Evolutionary conservation across 2,797 vertebrate genomes (phyloP), one percentile per base, ranked within the genome.

Genomic region (Momotus momota): DNA sequence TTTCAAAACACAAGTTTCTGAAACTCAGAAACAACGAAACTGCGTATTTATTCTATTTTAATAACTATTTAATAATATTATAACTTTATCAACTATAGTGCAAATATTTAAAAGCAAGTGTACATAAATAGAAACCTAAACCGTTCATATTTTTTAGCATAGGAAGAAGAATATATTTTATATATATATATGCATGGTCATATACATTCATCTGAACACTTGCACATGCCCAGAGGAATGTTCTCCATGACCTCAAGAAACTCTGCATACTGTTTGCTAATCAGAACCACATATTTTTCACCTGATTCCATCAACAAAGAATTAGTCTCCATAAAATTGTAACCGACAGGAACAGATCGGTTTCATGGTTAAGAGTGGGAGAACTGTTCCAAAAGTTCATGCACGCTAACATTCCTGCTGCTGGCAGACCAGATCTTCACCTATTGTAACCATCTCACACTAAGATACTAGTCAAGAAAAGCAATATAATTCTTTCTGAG

Each of bases 211-310:
- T 26, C 41, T 52, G 60, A 92, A 87, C 38, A 72, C 51, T 45
- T 2, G 51, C 91, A 70, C 18, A 9, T 5, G 7, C 60, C 33
- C 69, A 74, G 20, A 86, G 27, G 65, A 86, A 94, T 54, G 77
- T 21, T 80, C 74, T 40, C 77, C 16, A 12, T 33, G 82, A 90
- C 55, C 81, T 82, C 40, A 88, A 73, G 57, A 80, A 87, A 88
- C 81, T 58, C 40, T 22, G 23, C 29, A 86, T 25, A 90, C 60
- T 86, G 60, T 81, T 80, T 88, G 70, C 31, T 94, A 94, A 94
- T 88, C 74, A 93, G 88, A 95, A 88, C 43, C 87, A 96, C 57
- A 18, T 84, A 94, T 74, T 94, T 91, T 95, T 91, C 80, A 96
- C 86, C 77, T 70, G 77, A 94, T 84, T 94, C 80, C 55, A 86